Evolutionary conservation across 1,140 invertebrate species (phyloP), one percentile per base, ranked within the genome.

Genomic region (Delia radicum): DNA sequence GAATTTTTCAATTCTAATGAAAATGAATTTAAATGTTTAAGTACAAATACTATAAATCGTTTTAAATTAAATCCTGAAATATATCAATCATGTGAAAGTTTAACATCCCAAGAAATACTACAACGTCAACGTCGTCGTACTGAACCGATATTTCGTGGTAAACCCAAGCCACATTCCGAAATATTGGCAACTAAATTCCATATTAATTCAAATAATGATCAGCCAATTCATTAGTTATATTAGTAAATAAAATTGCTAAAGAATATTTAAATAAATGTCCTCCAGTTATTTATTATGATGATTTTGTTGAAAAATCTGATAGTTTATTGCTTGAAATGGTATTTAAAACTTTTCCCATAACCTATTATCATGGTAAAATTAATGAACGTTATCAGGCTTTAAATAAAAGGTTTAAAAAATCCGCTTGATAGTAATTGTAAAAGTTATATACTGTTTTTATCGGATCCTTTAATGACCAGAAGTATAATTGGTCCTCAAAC

Each of bases 371-470:
- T 83, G 91, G 90, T 5, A 87, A 87, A 74, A 90, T 92, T 33
- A 86, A 87, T 73, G 81, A 87, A 6, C 79, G 87, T 46, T 81
- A 81, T 61, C 74, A 79, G 27, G 73, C 81, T 0, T 73, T 72
- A 21, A 85, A 85, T 79, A 8, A 26, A 6, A 69, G n/a, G 71
- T 12, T 78, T 85, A 0, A 81, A 78, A 8, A 28, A 24, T 5
- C 78, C 83, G 13, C 80, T 81, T 5, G 82, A 81, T 8, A 77
- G 86, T 88, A 82, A 80, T 69, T 93, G 91, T 79, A 85, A 89
- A 33, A 90, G 89, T 80, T 92, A 90, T 74, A 89, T 93, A 63
- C 78, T 93, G 2, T 92, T 93, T 80, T 78, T 92, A 21, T 87
- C 88, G n/a, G 89, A 93, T 81, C 88, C 92, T 6, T 87, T 89